A percentile compares a stretch with the other conserved stretches of the same genome.
Evolutionary conservation across 2,888 invertebrate genomes (phyloP).

Genomic region (Eilema sororculum): DNA sequence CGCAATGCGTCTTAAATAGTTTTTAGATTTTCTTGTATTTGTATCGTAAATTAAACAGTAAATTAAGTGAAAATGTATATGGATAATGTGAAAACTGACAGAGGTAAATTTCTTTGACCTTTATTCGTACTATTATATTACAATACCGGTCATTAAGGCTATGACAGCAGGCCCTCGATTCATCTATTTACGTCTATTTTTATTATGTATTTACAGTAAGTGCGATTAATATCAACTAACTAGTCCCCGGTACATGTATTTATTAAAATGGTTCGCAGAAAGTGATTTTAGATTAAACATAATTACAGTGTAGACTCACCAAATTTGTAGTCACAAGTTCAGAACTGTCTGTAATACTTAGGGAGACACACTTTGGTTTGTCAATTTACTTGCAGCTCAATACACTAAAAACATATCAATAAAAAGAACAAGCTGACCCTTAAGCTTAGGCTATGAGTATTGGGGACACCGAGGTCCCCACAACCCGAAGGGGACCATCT

Average conservation of each 20-base stretch:
- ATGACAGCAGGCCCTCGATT: neutral
- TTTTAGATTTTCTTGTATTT: conserved; percentile 18
- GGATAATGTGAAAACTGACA: conserved; percentile 20
- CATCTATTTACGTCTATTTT: conserved; percentile 1
- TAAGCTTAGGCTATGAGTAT: no score
- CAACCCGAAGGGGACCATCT: no score
- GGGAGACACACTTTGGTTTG: neutral
- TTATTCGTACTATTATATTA: neutral
- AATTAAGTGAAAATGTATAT: conserved; percentile 36
- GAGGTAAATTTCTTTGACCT: conserved; percentile 28
- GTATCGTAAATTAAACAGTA: conserved; percentile 20
- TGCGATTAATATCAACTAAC: neutral
- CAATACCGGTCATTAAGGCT: neutral
- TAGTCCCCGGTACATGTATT: neutral
- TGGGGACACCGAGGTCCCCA: no score
- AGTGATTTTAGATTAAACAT: neutral
- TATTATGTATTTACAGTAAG: neutral
- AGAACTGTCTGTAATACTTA: neutral
- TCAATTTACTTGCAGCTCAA: neutral
- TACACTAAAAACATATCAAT: no score
- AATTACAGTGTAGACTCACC: neutral
- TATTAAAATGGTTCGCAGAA: neutral
- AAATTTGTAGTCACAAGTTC: neutral
- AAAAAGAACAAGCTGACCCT: no score
- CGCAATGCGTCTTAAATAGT: conserved; percentile 45